Evolutionary conservation across 2,113 vertebrate species (phyloP).

Genomic region (Mustelus asterias): DNA sequence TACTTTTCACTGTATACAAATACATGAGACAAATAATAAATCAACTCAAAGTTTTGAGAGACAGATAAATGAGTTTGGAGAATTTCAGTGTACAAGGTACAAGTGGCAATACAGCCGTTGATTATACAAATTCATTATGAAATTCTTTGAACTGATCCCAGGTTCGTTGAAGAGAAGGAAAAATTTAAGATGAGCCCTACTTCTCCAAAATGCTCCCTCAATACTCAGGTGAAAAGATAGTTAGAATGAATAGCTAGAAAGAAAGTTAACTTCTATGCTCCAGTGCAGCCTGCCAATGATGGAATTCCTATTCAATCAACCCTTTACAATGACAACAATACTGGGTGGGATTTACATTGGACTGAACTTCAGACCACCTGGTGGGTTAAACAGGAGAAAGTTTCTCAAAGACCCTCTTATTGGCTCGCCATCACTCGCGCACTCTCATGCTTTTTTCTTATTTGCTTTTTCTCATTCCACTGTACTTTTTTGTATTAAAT

Average conservation of each 20-base stretch:
- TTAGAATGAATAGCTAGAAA: neutral
- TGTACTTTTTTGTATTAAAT: no score
- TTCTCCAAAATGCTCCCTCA: neutral
- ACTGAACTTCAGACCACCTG: neutral
- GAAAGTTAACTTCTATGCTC: neutral
- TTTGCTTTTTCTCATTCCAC: no score
- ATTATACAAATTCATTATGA: neutral
- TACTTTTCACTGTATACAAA: no score
- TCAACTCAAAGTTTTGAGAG: neutral
- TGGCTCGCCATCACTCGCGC: no score
- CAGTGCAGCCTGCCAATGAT: neutral
- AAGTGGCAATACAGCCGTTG: neutral
- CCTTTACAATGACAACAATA: no score
- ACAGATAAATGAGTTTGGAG: neutral
- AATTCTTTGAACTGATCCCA: neutral
- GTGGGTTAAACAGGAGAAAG: no score
- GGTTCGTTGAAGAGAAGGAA: neutral
- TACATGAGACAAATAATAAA: no score
- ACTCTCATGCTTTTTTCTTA: no score
- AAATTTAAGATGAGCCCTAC: neutral
- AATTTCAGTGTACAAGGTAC: neutral
- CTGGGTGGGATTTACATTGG: neutral
- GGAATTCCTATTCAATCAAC: neutral
- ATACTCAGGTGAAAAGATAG: neutral
- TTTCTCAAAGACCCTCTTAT: no score